Percentiles rank a stretch among this genome's conserved stretches.
These are phyloP conservation scores for Anastrepha obliqua DNA, from an alignment of 1,140 invertebrate genomes.

Conservation along the genomic window DNA sequence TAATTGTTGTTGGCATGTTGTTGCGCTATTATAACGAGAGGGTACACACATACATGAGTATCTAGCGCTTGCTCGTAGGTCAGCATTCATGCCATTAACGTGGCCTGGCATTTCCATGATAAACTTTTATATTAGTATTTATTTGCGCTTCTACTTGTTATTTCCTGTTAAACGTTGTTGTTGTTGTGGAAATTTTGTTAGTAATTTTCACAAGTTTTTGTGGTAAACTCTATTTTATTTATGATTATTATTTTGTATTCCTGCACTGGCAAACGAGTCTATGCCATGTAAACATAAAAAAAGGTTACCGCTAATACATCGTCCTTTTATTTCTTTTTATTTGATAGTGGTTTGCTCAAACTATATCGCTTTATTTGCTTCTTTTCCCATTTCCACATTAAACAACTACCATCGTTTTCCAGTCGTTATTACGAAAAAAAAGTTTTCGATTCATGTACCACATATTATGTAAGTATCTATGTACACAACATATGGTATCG, in stretches of 20 bases:
- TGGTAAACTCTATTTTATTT: conserved; percentile 10
- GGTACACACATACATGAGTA: not conserved
- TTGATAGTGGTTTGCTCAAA: not conserved
- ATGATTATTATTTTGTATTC: not conserved
- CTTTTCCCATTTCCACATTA: not conserved
- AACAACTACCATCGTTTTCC: too few species aligned
- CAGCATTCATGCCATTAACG: not conserved
- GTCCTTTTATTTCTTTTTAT: not conserved
- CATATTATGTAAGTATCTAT: not conserved
- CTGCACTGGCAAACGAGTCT: too few species aligned
- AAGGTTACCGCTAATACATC: not conserved
- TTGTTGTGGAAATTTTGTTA: not conserved
- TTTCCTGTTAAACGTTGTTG: not conserved
- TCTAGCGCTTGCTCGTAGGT: not conserved
- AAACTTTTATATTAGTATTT: conserved; percentile 50
- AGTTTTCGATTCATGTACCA: not conserved
- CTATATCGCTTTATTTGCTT: too few species aligned
- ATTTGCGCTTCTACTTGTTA: conserved; percentile 2
- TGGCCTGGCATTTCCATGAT: conserved; percentile 20
- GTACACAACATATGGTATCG: not conserved
- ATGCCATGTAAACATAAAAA: conserved; percentile 8
- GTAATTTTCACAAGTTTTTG: not conserved
- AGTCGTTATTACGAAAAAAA: not conserved
- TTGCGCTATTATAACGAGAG: not conserved
- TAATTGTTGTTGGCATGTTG: not conserved